Evolutionary conservation across 2,113 vertebrate species (phyloP), one percentile per base, ranked within the genome.

Genomic region (Anhinga rufa): DNA sequence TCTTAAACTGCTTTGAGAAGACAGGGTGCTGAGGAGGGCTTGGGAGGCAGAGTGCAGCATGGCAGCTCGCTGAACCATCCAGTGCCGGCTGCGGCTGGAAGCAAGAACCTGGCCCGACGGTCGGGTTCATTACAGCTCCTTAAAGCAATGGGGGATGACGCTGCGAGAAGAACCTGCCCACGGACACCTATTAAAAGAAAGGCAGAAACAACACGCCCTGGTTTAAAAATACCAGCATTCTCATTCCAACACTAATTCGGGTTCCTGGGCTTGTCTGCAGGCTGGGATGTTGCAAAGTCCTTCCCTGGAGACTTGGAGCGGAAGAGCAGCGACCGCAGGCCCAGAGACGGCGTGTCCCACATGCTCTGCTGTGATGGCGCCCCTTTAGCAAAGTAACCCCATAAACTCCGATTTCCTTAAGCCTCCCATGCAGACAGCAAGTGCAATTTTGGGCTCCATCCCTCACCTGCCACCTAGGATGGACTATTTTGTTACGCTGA

Each of bases 111-210:
- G 29, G 62, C 36, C 82, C 34, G 57, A 7, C 40, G 1, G 17
- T 1, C 0, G 1, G 49, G 49, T 42, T 65, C 51, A 1, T 46
- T 2, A 5, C 3, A 55, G 77, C 88, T 76, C 60, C 21, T 75
- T 11, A 34, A 14, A 65, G 49, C 79, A 17, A 1, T 1, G 57
- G 58, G 58, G 80, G 72, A n/a, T 26, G 2, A 49, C 86, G 82
- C 76, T 31, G 29, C 2, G 31, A 66, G n/a, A 52, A 40, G 77
- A 94, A 94, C 91, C 83, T 96, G 93, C 93, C 94, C 93, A 71
- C 40, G 4, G 88, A 70, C 88, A 93, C 77, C 86, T 91, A 54
- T 82, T 65, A 79, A 87, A 85, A 85, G 92, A 34, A 91, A 72
- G 40, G 91, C 91, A 96, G 83, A 42, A 72, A 48, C 0, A 29